Conservation (phyloP, 64 coral and sea anemone genomes). For the Anthopleura sola region DNA sequence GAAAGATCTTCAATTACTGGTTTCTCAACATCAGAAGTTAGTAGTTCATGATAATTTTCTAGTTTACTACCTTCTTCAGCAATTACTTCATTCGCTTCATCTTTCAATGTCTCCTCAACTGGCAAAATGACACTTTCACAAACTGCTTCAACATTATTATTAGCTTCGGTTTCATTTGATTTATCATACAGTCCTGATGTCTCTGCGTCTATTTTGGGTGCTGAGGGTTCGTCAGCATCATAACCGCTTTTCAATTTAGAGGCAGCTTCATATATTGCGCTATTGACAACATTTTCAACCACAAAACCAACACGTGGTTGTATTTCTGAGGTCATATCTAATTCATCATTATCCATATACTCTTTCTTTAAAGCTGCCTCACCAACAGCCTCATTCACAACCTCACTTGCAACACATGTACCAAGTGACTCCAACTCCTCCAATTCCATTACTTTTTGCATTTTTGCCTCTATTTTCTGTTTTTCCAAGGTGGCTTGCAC, state of each 20-base stretch:
- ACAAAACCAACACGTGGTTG: constrained; percentile 44
- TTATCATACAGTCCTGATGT: not conserved
- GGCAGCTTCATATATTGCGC: constrained; percentile 53
- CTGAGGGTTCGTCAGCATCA: not conserved
- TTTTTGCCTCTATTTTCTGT: constrained; percentile 23
- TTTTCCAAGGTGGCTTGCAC: constrained; percentile 37
- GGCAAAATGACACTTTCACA: not conserved
- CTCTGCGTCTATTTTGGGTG: not conserved
- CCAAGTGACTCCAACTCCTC: constrained; percentile 24
- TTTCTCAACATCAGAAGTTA: not conserved
- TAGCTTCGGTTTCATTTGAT: not conserved
- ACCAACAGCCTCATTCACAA: constrained; percentile 46
- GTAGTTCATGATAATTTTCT: not conserved
- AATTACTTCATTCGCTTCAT: not conserved
- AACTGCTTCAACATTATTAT: not conserved
- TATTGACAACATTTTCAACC: constrained; percentile 57
- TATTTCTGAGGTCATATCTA: not conserved
- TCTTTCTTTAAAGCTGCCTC: not conserved
- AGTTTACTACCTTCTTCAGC: not conserved
- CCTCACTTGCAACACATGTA: constrained; percentile 38
- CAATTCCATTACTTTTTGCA: not conserved
- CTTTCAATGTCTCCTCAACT: not conserved
- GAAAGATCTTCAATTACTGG: not conserved
- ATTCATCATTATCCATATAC: not conserved
- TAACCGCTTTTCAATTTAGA: constrained; percentile 34